These are phyloP conservation scores for Trichoplusia ni DNA, from an alignment of 1,140 invertebrate species.

Conservation along the genomic window DNA sequence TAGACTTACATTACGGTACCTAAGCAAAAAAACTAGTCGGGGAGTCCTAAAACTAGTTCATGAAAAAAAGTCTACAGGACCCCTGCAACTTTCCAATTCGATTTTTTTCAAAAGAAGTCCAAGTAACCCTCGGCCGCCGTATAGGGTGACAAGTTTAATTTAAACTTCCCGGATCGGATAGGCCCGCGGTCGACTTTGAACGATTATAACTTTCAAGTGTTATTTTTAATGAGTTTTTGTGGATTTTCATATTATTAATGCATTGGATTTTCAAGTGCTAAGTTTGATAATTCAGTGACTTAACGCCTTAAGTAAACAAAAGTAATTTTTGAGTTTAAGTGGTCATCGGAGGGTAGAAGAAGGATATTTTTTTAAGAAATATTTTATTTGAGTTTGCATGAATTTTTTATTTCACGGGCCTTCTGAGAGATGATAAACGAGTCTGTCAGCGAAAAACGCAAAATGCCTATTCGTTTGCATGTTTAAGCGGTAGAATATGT, in stretches of 20 bases:
- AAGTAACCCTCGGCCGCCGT: slow-evolving; percentile 50
- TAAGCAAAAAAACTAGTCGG: too few species aligned
- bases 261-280: slow-evolving; percentile 45
- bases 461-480: not conserved
- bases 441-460: too few species aligned
- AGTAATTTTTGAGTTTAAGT: slow-evolving; percentile 13
- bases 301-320: slow-evolving; percentile 33
- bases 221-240: slow-evolving; percentile 70
- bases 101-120: slow-evolving; percentile 50
- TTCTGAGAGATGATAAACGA: too few species aligned
- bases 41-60: not conserved
- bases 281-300: slow-evolving; percentile 41
- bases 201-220: slow-evolving; percentile 68
- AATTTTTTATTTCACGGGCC: not conserved
- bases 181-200: slow-evolving; percentile 52
- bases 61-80: slow-evolving; percentile 15
- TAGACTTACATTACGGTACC: not conserved
- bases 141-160: slow-evolving; percentile 68
- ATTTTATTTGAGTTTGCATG: not conserved
- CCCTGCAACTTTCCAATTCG: slow-evolving; percentile 14
- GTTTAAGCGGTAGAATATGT: not conserved
- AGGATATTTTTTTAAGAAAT: slow-evolving; percentile 1
- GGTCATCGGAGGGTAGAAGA: slow-evolving; percentile 1
- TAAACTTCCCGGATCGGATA: slow-evolving; percentile 61
- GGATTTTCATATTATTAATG: slow-evolving; percentile 60